Evolutionary conservation across 2,888 invertebrate species (phyloP).

Genomic region (Lycophotia porphyrea): DNA sequence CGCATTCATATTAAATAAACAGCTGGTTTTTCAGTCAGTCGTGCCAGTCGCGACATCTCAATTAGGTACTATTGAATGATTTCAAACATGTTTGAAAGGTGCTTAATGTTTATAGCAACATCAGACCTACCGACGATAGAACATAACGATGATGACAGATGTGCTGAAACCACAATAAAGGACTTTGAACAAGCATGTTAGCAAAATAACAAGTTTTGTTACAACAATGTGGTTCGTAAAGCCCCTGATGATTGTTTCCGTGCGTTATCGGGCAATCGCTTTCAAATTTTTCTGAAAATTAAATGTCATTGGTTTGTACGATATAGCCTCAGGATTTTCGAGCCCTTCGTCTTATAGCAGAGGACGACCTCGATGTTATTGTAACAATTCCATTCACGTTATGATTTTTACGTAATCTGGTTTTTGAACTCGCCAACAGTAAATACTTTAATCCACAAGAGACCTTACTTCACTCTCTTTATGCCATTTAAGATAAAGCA

Average conservation of each 20-base stretch:
- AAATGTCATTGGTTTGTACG: neutral
- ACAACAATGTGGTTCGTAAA: slow-evolving; percentile 12
- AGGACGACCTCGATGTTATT: slow-evolving; percentile 5
- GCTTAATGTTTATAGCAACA: slow-evolving; percentile 9
- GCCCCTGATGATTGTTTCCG: slow-evolving; percentile 24
- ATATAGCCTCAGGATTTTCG: slow-evolving; percentile 14
- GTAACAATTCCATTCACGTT: slow-evolving; percentile 8
- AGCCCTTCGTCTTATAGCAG: neutral
- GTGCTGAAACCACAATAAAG: slow-evolving; percentile 8
- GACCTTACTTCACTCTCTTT: neutral
- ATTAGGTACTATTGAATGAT: neutral
- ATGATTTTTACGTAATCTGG: slow-evolving; percentile 14
- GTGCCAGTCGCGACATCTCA: neutral
- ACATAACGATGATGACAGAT: slow-evolving; percentile 11
- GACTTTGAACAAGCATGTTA: slow-evolving; percentile 6
- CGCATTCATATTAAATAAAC: neutral
- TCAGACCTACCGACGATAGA: neutral
- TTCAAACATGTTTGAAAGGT: neutral
- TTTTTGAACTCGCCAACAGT: slow-evolving; percentile 4
- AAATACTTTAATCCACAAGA: slow-evolving; percentile 7
- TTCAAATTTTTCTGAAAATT: slow-evolving; percentile 2
- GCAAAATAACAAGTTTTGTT: slow-evolving; percentile 24
- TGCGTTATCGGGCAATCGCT: neutral
- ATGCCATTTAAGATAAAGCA: neutral
- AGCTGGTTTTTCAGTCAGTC: neutral